Base-by-base conservation (phyloP, 2,113 vertebrate species). In the Menura novaehollandiae region DNA sequence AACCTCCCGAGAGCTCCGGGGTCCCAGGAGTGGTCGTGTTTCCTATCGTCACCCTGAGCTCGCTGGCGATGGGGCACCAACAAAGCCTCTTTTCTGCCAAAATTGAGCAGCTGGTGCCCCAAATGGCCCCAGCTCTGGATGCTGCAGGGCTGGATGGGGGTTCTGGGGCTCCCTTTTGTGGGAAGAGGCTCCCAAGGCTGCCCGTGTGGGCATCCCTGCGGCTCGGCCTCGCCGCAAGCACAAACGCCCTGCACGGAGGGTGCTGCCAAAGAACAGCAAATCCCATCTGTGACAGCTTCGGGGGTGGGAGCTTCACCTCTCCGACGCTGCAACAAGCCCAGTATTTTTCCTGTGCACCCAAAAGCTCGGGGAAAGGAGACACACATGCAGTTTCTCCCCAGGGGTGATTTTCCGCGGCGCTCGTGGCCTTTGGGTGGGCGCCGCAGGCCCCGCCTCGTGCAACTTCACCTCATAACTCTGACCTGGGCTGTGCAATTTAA, bases 401-500 rank as follows among this genome's bases (percentile, higher is more conserved):
- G 24, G 3, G 43, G 28, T 6, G 6, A 63, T 67, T 59, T 53
- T 35, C 33, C 2, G 18, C 1, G 1, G 59, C 1, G 8, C 68
- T 82, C 1, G 7, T 66, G 71, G 90, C 69, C 37, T 30, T 74
- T 20, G 88, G 91, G 59, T 10, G 15, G 3, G 6, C 10, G 12
- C 8, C 4, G 13, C 58, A 21, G 81, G 62, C 74, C 91, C 82
- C 85, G 74, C 88, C 72, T 82, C 22, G 88, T 47, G 81, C 85
- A 80, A 93, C 93, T 94, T 90, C 94, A 41, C 67, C 94, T 82
- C 89, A 51, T 82, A 93, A 95, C 94, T 96, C 92, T 28, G 46
- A 92, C 72, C 89, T 9, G 90, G 94, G 95, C 94, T 56, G 82
- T 91, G 93, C 88, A 46, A 92, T 97, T 93, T 91, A 97, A 94